Evolutionary conservation across 2,797 vertebrate genomes (phyloP).

Genomic region (Pipistrellus nathusii): DNA sequence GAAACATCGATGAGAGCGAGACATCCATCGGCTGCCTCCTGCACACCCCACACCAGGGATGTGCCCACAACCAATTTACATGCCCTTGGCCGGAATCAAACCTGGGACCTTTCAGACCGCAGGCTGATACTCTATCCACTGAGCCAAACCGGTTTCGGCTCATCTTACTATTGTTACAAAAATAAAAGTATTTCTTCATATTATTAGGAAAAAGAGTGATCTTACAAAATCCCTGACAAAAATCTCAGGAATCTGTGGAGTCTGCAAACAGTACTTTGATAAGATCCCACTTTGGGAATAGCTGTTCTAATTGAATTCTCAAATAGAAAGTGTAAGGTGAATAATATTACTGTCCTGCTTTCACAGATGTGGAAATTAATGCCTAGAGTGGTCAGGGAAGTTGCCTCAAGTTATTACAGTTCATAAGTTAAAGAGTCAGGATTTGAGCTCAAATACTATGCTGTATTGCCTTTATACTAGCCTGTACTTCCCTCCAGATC

Average conservation of each 20-base stretch:
- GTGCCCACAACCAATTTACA: too few species aligned
- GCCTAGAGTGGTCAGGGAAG: background rate
- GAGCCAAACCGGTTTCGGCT: too few species aligned
- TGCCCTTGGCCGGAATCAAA: too few species aligned
- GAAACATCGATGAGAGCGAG: too few species aligned
- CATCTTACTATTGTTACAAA: background rate
- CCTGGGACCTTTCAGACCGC: too few species aligned
- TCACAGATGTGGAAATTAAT: background rate
- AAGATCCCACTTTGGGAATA: background rate
- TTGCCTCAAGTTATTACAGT: background rate
- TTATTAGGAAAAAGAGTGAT: slow-evolving; percentile 4
- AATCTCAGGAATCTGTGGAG: background rate
- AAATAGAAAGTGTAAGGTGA: background rate
- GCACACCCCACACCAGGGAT: too few species aligned
- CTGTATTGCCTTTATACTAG: background rate
- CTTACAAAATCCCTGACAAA: background rate
- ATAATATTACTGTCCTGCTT: background rate
- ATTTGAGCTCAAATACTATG: background rate
- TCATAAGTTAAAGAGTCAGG: background rate
- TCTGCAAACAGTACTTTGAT: background rate
- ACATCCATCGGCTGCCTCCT: too few species aligned
- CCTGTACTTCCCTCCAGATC: background rate
- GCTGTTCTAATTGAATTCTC: background rate
- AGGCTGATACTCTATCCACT: too few species aligned
- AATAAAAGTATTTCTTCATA: background rate